Evolutionary conservation across 2,797 vertebrate genomes (phyloP), one percentile per base, ranked within the genome.

Genomic region (Melanotaenia parkinsoni): DNA sequence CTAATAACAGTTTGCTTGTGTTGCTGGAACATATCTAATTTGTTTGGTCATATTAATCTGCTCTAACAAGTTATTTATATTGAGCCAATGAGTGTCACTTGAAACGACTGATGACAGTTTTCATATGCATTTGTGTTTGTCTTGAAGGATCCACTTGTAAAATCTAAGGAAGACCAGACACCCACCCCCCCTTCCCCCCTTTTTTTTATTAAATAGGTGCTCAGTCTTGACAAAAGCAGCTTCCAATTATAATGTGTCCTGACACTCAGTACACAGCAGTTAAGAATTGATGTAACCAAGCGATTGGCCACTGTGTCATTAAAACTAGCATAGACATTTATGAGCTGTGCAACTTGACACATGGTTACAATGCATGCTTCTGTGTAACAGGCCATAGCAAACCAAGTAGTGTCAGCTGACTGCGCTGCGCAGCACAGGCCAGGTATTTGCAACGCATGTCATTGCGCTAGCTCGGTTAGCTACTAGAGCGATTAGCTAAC

Each of bases 321-420:
- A 20, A 76, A 38, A 77, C 47, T 45, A 70, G 58, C 58, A 47
- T 0, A 1, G 26, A 73, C 72, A 76, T 81, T 69, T 67, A 74
- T 64, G 76, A 2, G 33, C 43, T 10, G 72, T 72, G 77, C 78
- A 88, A 89, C 75, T 68, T 85, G 63, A 87, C 86, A 83, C 84
- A 86, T 81, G 77, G 68, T 75, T 56, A 82, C 83, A 87, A 86
- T 77, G 74, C 82, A 81, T 58, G 80, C 77, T 67, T 73, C 60
- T 82, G 84, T 87, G 81, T 80, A 66, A 72, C 76, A 80, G 91
- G 83, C 84, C 86, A 63, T 61, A 13, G 43, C 59, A 12, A 84
- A 86, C 80, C 79, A 62, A 91, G 72, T 53, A 22, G 40, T 66
- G 86, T 93, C 91, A 93, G 91, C 91, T 93, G 93, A 93, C 90